A percentile compares a stretch with the other conserved stretches of the same genome.
Conservation (phyloP, 2,888 invertebrate species). For the Tetragnatha montana region DNA sequence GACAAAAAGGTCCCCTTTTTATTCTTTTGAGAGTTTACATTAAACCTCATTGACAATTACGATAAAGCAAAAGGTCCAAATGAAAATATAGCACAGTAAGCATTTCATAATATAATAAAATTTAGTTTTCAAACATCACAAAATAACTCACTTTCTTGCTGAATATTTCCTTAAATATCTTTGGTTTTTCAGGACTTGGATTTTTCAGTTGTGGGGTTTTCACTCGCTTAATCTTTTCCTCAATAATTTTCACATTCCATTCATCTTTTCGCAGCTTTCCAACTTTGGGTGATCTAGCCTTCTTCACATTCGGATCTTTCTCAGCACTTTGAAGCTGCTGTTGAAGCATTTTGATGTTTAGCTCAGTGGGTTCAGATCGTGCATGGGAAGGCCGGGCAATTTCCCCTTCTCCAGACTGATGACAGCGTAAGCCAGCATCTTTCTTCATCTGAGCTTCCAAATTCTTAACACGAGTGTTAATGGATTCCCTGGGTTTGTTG, state of each 20-base stretch:
- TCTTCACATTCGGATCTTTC: conserved; percentile 55
- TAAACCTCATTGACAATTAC: neutral
- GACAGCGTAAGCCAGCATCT: conserved; percentile 74
- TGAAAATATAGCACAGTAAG: too few relatives aligned
- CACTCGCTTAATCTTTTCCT: conserved; percentile 66
- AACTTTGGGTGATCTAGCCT: conserved; percentile 69
- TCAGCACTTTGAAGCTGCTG: conserved; percentile 82
- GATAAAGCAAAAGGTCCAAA: too few relatives aligned
- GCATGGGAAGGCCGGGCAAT: conserved; percentile 81
- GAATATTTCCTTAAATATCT: conserved; percentile 72
- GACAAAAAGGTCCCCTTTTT: neutral
- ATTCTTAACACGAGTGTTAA: conserved; percentile 79
- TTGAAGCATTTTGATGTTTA: conserved; percentile 93
- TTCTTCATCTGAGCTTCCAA: conserved; percentile 87
- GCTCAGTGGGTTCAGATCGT: conserved; percentile 90
- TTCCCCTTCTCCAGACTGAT: conserved; percentile 84
- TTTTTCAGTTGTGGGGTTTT: conserved; percentile 34
- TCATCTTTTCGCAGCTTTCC: conserved; percentile 71
- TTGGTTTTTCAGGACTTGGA: conserved; percentile 61
- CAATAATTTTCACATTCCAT: conserved; percentile 72
- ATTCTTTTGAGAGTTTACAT: neutral
- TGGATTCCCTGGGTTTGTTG: conserved; percentile 71
- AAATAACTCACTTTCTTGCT: conserved; percentile 68
- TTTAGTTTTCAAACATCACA: neutral
- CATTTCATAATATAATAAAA: neutral